These are phyloP conservation scores for Hydraecia micacea DNA, from an alignment of 2,888 invertebrate species.

Conservation along the genomic window DNA sequence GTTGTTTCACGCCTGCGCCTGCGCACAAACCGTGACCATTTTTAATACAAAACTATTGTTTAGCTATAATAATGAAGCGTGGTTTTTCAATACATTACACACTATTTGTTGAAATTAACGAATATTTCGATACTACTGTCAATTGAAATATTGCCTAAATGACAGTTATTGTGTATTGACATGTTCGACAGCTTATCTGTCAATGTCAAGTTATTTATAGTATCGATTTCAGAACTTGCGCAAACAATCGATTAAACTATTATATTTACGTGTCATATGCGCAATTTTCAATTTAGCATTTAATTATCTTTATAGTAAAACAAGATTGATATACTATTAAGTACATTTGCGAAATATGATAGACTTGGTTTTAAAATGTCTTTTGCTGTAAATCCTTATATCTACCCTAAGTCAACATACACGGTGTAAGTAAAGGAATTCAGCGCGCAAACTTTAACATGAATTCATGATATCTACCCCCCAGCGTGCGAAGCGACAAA, in stretches of 20 bases:
- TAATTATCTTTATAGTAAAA: background rate
- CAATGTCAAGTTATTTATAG: slow-evolving; percentile 5
- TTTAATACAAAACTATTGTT: slow-evolving; percentile 69
- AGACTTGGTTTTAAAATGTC: background rate
- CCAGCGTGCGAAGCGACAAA: background rate
- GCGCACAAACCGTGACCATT: slow-evolving; percentile 63
- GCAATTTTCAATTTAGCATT: background rate
- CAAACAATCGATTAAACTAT: background rate
- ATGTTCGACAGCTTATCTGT: slow-evolving; percentile 21
- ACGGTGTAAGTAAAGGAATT: background rate
- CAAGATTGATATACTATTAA: background rate
- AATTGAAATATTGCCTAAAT: slow-evolving; percentile 30
- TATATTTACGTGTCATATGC: background rate
- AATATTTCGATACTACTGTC: slow-evolving; percentile 43
- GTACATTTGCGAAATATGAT: background rate
- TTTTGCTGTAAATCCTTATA: background rate
- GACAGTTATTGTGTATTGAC: slow-evolving; percentile 28
- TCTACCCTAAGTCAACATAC: background rate
- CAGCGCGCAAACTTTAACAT: background rate
- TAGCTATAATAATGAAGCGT: slow-evolving; percentile 67
- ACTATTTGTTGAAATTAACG: slow-evolving; percentile 58
- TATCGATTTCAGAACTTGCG: slow-evolving; percentile 2
- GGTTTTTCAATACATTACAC: slow-evolving; percentile 62
- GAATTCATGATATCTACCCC: background rate
- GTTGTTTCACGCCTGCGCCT: slow-evolving; percentile 65